Conservation (phyloP, 2,888 invertebrate species). For the Eristalis arbustorum region DNA sequence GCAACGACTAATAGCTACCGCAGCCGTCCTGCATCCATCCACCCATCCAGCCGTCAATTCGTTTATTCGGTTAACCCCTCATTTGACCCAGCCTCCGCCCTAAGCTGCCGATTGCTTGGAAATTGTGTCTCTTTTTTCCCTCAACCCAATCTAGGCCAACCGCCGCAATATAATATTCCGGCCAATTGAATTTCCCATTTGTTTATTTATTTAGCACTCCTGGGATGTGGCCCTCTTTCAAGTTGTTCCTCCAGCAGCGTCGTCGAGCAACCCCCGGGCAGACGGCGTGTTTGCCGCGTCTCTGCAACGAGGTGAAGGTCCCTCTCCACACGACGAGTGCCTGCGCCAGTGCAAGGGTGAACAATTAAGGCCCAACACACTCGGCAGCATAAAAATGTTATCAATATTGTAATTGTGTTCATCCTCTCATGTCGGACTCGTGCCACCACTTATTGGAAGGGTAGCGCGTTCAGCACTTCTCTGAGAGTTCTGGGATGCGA, state of each 20-base stretch:
- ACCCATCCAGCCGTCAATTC: slow-evolving; percentile 25
- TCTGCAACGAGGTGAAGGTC: slow-evolving; percentile 18
- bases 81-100: neutral
- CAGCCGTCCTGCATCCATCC: slow-evolving; percentile 31
- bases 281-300: neutral
- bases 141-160: neutral
- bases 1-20: slow-evolving; percentile 34
- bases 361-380: slow-evolving; percentile 30
- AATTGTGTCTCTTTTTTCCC: slow-evolving; percentile 22
- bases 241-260: slow-evolving; percentile 16
- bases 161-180: slow-evolving; percentile 54
- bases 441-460: slow-evolving; percentile 12
- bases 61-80: slow-evolving; percentile 10
- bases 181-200: slow-evolving; percentile 60
- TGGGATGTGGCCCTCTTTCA: neutral
- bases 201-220: slow-evolving; percentile 55
- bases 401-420: slow-evolving; percentile 53
- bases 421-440: slow-evolving; percentile 26
- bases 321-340: neutral
- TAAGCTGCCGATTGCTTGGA: slow-evolving; percentile 29
- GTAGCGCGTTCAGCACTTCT: neutral
- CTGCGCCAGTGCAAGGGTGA: slow-evolving; percentile 12
- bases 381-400: slow-evolving; percentile 41
- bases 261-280: neutral
- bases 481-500: neutral